phyloP scores from a whole-genome alignment of 2,797 vertebrate genomes.

The Synaphobranchus kaupii region DNA sequence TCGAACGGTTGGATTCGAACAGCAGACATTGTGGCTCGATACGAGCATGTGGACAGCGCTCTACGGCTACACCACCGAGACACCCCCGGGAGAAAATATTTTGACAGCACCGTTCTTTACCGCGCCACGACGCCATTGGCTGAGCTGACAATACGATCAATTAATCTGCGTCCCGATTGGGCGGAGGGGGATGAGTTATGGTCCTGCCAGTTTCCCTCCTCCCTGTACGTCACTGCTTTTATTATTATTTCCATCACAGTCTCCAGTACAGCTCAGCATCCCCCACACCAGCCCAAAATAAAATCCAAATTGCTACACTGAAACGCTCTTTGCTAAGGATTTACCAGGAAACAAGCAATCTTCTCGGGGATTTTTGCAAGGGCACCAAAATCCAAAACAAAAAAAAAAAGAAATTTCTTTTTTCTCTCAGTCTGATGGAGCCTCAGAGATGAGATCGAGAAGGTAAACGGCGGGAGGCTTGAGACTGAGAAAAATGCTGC shows the following conservation, averaged over 20 bases:
- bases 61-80: no score
- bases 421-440: neutral
- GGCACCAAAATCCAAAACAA: neutral
- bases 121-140: neutral
- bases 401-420: neutral
- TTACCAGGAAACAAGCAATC: neutral
- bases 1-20: no score
- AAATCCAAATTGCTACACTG: neutral
- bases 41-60: no score
- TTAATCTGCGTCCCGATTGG: neutral
- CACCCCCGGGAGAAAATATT: neutral
- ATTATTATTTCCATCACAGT: neutral
- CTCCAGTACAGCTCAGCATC: neutral
- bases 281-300: no score
- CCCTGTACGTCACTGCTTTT: conserved; percentile 20
- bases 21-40: no score
- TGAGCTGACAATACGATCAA: neutral
- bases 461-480: neutral
- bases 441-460: no score
- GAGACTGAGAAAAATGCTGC: neutral
- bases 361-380: neutral
- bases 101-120: neutral
- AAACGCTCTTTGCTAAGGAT: neutral
- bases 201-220: conserved; percentile 57
- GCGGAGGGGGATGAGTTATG: conserved; percentile 63